These are phyloP conservation scores for Machaerirhynchus nigripectus DNA, from an alignment of 2,113 vertebrate species.

Conservation along the genomic window DNA sequence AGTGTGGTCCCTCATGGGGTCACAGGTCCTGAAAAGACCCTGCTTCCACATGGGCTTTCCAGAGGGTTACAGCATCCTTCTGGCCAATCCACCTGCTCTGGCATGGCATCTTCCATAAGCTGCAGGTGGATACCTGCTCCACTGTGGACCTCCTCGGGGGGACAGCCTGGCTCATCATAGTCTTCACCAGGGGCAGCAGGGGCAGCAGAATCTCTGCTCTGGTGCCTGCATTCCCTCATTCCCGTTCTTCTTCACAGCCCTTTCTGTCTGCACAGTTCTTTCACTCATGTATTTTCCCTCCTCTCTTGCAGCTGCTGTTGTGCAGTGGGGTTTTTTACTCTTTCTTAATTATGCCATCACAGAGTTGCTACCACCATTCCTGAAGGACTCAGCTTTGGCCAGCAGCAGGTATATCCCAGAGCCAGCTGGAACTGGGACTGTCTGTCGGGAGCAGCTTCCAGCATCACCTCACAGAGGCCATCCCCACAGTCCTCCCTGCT, in stretches of 20 bases:
- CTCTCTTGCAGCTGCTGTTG: not conserved
- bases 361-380: not conserved
- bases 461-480: not conserved
- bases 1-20: accelerated
- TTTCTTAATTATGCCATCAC: accelerated
- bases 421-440: not conserved
- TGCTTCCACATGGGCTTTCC: not conserved
- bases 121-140: not conserved
- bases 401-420: not conserved
- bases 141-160: not conserved
- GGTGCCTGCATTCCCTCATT: not conserved
- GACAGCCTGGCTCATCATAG: not conserved
- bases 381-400: not conserved
- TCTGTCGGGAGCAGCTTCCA: not conserved
- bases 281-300: not conserved
- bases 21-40: not conserved
- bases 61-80: not conserved
- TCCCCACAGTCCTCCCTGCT: not conserved
- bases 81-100: not conserved
- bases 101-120: not conserved
- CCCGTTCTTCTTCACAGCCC: not conserved
- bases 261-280: not conserved
- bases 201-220: not conserved
- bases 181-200: accelerated
- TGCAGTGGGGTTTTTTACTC: not conserved